Evolutionary conservation across 2,113 vertebrate genomes (phyloP), one percentile per base, ranked within the genome.

Genomic region (Cheirogaleus medius): DNA sequence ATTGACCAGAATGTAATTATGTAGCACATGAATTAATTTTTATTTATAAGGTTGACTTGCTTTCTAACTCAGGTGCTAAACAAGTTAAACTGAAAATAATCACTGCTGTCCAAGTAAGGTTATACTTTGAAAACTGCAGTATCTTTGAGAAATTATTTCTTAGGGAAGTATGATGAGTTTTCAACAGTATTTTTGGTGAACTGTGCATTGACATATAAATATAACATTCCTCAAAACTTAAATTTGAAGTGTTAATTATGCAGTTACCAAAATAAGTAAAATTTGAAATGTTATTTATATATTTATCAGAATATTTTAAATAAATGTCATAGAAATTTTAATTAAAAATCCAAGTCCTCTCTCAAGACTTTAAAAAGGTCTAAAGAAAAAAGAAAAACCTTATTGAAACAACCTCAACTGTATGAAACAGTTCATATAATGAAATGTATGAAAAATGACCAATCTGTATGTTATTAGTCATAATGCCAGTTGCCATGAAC

Each of bases 241-340:
- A 91, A 77, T 84, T 93, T 94, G 73, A 95, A 90, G 42, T 93
- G 39, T 77, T 66, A 90, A 25, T 78, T 49, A 56, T 54, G 8
- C 23, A 87, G 29, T 64, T 69, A 69, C 37, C 34, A 92, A 77
- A 90, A 78, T 93, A 83, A 92, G 49, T 89, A 42, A 84, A 81
- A 81, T 93, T 91, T 93, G 69, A 87, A 90, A 52, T 91, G n/a
- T 85, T 88, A 91, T 17, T 77, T 54, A 54, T 73, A 15, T 25
- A 88, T 69, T 76, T 68, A 64, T 42, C 18, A 93, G 76, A 95
- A 74, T 80, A 60, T 76, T 76, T 77, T 83, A 71, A 93, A 42
- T 88, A 66, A 92, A 80, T 92, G 56, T 27, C 44, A 78, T 17
- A 76, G 54, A 76, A 56, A 92, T 87, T 84, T 90, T 92, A 39